Evolutionary conservation across 2,113 vertebrate species (phyloP).

Genomic region (Forbesichthys papilliferus): DNA sequence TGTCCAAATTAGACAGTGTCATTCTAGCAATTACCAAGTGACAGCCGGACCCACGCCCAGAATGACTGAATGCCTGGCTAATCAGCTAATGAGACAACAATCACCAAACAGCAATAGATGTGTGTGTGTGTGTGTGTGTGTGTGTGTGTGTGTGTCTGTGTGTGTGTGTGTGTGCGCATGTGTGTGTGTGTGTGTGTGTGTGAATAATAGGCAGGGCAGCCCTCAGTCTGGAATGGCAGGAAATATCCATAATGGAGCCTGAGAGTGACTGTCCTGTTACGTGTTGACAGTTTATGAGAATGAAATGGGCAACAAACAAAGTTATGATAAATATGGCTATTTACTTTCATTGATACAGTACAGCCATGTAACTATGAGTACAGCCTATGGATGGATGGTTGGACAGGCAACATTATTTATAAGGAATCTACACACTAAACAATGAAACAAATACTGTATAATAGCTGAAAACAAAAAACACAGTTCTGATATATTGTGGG

Average conservation of each 20-base stretch:
- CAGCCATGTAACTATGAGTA: no score
- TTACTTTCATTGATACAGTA: no score
- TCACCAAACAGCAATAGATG: conserved; percentile 40
- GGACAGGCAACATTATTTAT: no score
- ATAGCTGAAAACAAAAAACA: no score
- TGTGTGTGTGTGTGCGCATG: neutral
- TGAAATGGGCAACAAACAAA: conserved; percentile 14
- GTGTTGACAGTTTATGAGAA: neutral
- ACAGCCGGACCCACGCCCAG: conserved; percentile 29
- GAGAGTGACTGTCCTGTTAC: conserved; percentile 19
- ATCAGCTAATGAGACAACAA: conserved; percentile 50
- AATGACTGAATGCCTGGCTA: conserved; percentile 33
- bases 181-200: neutral
- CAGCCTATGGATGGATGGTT: no score
- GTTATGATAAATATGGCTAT: neutral
- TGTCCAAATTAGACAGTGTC: conserved; percentile 48
- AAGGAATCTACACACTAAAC: no score
- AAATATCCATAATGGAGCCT: conserved; percentile 42
- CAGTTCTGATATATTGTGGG: no score
- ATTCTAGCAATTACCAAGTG: conserved; percentile 50
- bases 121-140: neutral
- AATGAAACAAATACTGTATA: no score
- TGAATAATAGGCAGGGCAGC: neutral
- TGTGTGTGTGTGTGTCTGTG: neutral
- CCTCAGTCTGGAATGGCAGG: conserved; percentile 28